phyloP scores from a whole-genome alignment of 2,797 vertebrate genomes.

The Tarsius wallacei region DNA sequence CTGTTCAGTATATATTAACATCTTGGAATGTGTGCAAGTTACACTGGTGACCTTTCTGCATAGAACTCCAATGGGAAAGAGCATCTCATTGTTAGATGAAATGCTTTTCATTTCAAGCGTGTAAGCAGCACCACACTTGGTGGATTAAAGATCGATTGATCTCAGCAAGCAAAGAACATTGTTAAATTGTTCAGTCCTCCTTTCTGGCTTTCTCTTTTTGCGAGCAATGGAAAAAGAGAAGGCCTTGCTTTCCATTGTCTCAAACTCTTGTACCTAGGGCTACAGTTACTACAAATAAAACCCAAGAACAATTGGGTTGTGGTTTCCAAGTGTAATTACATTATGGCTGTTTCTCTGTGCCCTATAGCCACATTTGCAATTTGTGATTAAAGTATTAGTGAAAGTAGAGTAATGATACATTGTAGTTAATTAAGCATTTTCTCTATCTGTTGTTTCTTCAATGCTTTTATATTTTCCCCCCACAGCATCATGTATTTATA shows the following conservation, averaged over 20 bases:
- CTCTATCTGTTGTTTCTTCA: slow-evolving; percentile 18
- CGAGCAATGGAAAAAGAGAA: slow-evolving; percentile 35
- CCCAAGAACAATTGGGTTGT: neutral
- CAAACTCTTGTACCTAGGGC: neutral
- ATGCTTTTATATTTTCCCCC: neutral
- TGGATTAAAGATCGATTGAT: slow-evolving; percentile 80
- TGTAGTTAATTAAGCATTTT: slow-evolving; percentile 62
- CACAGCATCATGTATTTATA: slow-evolving; percentile 62
- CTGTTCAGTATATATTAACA: slow-evolving; percentile 26
- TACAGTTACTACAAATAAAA: slow-evolving; percentile 1
- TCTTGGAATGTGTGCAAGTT: slow-evolving; percentile 5
- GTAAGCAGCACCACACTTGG: slow-evolving; percentile 42
- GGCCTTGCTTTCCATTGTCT: neutral
- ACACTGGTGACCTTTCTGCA: slow-evolving; percentile 51
- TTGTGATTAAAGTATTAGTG: slow-evolving; percentile 62
- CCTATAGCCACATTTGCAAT: slow-evolving; percentile 13
- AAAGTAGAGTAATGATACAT: slow-evolving; percentile 56
- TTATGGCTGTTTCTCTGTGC: slow-evolving; percentile 35
- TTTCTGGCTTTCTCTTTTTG: slow-evolving; percentile 37
- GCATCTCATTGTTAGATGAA: slow-evolving; percentile 42
- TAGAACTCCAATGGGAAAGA: slow-evolving; percentile 41
- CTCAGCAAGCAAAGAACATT: slow-evolving; percentile 76
- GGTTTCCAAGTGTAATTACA: slow-evolving; percentile 61
- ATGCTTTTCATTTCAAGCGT: slow-evolving; percentile 78
- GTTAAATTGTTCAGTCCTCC: slow-evolving; percentile 73